Base-by-base conservation (phyloP, 64 coral and sea anemone genomes). In the Catalaphyllia jardinei region DNA sequence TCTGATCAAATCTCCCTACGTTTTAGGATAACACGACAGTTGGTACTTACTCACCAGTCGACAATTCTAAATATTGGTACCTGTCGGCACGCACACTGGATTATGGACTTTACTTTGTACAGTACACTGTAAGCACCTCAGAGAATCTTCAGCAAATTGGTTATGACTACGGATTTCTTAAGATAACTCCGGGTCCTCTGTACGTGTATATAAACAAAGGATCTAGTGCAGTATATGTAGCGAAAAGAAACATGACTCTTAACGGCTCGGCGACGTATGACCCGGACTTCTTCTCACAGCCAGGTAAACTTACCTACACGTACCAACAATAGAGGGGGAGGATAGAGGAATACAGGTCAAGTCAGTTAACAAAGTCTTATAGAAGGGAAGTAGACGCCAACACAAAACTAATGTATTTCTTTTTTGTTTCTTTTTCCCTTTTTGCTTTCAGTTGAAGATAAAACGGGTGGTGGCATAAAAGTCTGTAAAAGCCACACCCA, bases 51-150 rank as follows among this genome's bases (percentile, higher is more conserved):
- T 17, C n/a, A 28, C 61, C 78, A 0, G 55, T 80, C 10, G 62
- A 54, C 29, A 61, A 3, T 0, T 5, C 9, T 29, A 61, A 8
- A 18, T 80, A 52, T 7, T 80, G 78, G 78, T 19, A 15, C 15
- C 27, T 80, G n/a, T 31, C 12, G 1, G 78, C 78, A 1, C 78
- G 52, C 3, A 18, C 52, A 5, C 18, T 80, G 29, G 1, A 30
- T 16, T 80, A 80, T 19, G 78, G 78, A 8, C 29, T 80, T 3
- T 80, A 80, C 27, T 60, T 80, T 30, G 78, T 80, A 27, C 55
- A 80, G 27, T 61, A 59, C 24, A 33, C 52, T 2, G 25, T 31
- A 25, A 29, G 16, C 4, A 80, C 28, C 8, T 11, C 54, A 18
- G 16, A 30, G 8, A 60, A 61, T 16, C 27, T 24, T 60, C 29